Conservation (phyloP, 2,113 vertebrate genomes). For the Pterocles burchelli region DNA sequence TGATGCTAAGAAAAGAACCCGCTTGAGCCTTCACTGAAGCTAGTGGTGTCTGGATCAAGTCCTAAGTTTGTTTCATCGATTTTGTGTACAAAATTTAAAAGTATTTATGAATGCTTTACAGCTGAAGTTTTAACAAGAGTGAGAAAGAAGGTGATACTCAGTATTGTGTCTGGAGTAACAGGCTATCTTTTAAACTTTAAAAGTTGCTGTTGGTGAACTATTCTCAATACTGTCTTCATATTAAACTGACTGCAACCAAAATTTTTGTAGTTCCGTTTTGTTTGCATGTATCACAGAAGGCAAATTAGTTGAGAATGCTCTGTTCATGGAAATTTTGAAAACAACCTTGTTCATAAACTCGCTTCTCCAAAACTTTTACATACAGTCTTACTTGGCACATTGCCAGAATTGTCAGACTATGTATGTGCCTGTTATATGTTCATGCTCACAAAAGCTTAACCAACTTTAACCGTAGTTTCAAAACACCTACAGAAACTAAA, state of each 20-base stretch:
- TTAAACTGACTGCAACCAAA: not conserved
- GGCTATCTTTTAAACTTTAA: not conserved
- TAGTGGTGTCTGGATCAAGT: not conserved
- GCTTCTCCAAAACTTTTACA: not conserved
- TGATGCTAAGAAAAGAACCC: not conserved
- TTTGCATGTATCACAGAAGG: not conserved
- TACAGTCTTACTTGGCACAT: not conserved
- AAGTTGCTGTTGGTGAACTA: not conserved
- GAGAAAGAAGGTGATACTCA: not conserved
- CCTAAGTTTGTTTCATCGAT: not conserved
- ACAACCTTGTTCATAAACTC: not conserved
- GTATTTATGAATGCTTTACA: not conserved
- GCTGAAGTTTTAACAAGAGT: not conserved
- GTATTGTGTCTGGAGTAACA: not conserved
- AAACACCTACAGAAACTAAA: not conserved
- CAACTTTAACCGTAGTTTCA: not conserved
- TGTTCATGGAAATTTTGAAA: not conserved
- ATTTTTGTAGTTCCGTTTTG: not conserved
- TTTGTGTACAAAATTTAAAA: not conserved
- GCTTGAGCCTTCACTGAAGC: rapidly evolving
- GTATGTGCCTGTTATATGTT: not conserved
- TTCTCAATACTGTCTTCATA: not conserved
- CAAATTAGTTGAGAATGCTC: not conserved
- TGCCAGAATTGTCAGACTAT: not conserved
- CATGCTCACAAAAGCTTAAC: not conserved